Conservation (phyloP, 2,113 vertebrate genomes). For the Lontra canadensis region DNA sequence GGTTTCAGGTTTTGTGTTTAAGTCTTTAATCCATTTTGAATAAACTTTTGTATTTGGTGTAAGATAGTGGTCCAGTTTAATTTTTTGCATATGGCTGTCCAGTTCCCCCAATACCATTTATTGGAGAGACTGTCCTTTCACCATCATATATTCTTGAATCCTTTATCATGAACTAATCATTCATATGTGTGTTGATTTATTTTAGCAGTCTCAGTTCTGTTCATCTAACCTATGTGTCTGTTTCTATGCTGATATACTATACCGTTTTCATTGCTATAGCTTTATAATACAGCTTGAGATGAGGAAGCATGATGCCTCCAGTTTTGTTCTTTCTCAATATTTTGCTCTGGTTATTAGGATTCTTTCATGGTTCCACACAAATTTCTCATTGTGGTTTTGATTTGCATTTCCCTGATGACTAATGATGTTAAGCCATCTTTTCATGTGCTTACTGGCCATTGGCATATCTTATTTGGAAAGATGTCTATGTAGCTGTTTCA, state of each 20-base stretch:
- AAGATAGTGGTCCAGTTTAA: not conserved
- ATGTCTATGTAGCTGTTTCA: not conserved
- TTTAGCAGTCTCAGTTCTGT: not conserved
- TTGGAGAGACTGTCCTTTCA: not conserved
- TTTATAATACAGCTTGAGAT: not conserved
- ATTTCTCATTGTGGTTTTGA: not conserved
- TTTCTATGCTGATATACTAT: not conserved
- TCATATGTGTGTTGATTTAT: too few species aligned
- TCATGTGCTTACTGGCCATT: not conserved
- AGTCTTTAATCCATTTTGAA: not conserved
- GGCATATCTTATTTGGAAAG: not conserved
- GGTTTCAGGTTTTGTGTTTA: not conserved
- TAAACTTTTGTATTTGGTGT: not conserved
- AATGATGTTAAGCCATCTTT: not conserved
- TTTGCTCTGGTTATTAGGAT: not conserved
- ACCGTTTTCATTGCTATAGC: not conserved
- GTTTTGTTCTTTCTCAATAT: not conserved
- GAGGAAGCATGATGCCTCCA: not conserved
- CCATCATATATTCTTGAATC: not conserved
- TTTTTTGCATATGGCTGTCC: not conserved
- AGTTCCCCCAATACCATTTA: not conserved
- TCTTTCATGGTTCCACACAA: not conserved
- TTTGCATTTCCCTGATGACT: not conserved
- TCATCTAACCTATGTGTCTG: not conserved
- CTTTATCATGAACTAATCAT: not conserved